A percentile compares a stretch with the other conserved stretches of the same genome.
These are phyloP conservation scores for Empidonax alnorum DNA, from an alignment of 2,113 vertebrate genomes.

Conservation along the genomic window DNA sequence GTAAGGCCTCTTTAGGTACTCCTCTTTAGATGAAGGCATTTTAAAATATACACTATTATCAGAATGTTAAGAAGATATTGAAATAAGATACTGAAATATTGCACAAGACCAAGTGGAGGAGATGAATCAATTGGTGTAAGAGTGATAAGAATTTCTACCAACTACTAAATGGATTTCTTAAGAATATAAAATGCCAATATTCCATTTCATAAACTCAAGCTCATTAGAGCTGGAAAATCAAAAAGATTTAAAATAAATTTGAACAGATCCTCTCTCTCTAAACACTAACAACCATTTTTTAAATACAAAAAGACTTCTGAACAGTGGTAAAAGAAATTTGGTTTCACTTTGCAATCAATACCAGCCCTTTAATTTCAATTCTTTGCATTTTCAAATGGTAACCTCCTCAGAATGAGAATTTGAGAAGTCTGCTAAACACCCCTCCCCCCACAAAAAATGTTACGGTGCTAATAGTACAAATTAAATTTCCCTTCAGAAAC, in stretches of 20 bases:
- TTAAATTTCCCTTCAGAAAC: neutral
- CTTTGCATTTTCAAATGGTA: neutral
- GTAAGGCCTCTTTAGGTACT: neutral
- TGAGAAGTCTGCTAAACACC: neutral
- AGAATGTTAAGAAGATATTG: neutral
- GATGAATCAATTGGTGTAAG: neutral
- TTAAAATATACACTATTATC: neutral
- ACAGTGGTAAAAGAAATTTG: neutral
- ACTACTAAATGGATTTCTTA: neutral
- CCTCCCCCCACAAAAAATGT: neutral
- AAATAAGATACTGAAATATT: neutral
- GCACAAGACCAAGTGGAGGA: neutral
- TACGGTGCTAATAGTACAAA: neutral
- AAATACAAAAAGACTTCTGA: neutral
- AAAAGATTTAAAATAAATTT: neutral
- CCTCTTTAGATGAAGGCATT: neutral
- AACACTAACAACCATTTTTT: neutral
- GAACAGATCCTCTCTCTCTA: neutral
- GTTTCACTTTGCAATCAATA: neutral
- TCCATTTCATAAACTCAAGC: neutral
- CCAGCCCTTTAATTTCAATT: neutral
- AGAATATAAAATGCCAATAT: neutral
- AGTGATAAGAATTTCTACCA: neutral
- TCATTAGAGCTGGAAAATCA: neutral
- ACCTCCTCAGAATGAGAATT: neutral